Base-by-base conservation (phyloP, 2,888 invertebrate species). In the Agonopterix alstromeriana region DNA sequence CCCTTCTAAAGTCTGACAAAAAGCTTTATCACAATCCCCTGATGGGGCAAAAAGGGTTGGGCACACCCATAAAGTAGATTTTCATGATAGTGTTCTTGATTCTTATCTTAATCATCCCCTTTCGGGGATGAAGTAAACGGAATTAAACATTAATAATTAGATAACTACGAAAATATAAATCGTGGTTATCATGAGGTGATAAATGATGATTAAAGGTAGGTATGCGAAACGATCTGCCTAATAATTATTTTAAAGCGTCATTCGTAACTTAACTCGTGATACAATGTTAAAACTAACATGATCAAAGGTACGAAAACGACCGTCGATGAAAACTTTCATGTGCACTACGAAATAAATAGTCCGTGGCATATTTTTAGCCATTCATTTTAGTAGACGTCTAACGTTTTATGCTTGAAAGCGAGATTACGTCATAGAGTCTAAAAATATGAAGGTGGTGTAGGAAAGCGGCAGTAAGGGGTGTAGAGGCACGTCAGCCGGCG, bases 341-440 rank as follows among this genome's bases (percentile, higher is more conserved):
- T 27, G 27, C 27, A 7, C 27, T 27, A 27, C 27, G 27, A 7
- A 27, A 27, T 27, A 27, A 27, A 27, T 27, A 27, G n/a, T 45
- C 54, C 48, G 50, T 47, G 47, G 53, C 55, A 62, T 67, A 63
- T 63, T 67, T 67, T 65, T 69, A 70, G 58, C 57, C 56, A 54
- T 65, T 67, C 59, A 60, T 66, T 73, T 69, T 57, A 27, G 55
- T 59, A 60, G 58, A 55, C 56, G 55, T 64, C 56, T 64, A 70
- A 61, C 61, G 67, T 60, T 70, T 69, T 70, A 67, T 63, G 67
- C 60, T 64, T 62, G 62, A 70, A 71, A 70, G 66, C 70, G 63
- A 58, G 64, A 69, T 82, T 77, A 82, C 86, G 85, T 87, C 87
- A 86, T 67, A 53, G 52, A 53, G 60, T 78, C 83, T 85, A 86